Percentiles rank a stretch among this genome's conserved stretches.
Evolutionary conservation across 1,140 invertebrate genomes (phyloP).

Genomic region (Sycobia sp.): DNA sequence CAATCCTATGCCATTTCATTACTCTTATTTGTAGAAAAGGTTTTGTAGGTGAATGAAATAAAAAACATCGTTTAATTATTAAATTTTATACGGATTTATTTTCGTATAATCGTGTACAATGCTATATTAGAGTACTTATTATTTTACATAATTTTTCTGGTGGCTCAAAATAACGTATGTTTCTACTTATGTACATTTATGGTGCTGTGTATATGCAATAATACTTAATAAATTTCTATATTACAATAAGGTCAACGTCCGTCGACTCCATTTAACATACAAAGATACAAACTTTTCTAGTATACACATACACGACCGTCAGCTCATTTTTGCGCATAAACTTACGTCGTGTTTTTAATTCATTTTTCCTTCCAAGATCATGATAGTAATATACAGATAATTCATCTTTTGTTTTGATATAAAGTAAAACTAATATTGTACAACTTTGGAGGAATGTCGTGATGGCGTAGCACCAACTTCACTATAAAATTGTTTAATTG

Average conservation of each 20-base stretch:
- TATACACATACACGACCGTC: slow-evolving; percentile 43
- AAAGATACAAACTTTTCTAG: slow-evolving; percentile 57
- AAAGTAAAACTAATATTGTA: slow-evolving; percentile 62
- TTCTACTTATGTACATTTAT: slow-evolving; percentile 60
- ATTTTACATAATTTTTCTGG: slow-evolving; percentile 57
- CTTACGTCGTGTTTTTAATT: slow-evolving; percentile 43
- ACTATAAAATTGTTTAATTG: slow-evolving; percentile 57
- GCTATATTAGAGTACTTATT: slow-evolving; percentile 59
- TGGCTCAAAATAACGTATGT: slow-evolving; percentile 60
- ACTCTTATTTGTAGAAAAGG: not conserved
- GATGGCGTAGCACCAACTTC: slow-evolving; percentile 63
- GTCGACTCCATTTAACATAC: slow-evolving; percentile 54
- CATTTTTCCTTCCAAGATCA: slow-evolving; percentile 42
- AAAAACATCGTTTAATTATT: slow-evolving; percentile 39
- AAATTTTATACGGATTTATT: slow-evolving; percentile 55
- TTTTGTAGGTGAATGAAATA: slow-evolving; percentile 16
- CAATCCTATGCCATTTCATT: not conserved
- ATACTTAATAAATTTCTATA: slow-evolving; percentile 49
- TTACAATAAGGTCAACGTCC: slow-evolving; percentile 47
- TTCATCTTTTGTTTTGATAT: slow-evolving; percentile 48
- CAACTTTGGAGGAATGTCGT: slow-evolving; percentile 64
- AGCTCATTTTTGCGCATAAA: slow-evolving; percentile 41
- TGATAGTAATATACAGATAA: slow-evolving; percentile 57
- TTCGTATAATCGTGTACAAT: slow-evolving; percentile 59
- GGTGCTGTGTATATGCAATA: slow-evolving; percentile 59